A percentile compares a stretch with the other conserved stretches of the same genome.
Conservation (phyloP, 2,888 invertebrate species). For the Incurvaria masculella region DNA sequence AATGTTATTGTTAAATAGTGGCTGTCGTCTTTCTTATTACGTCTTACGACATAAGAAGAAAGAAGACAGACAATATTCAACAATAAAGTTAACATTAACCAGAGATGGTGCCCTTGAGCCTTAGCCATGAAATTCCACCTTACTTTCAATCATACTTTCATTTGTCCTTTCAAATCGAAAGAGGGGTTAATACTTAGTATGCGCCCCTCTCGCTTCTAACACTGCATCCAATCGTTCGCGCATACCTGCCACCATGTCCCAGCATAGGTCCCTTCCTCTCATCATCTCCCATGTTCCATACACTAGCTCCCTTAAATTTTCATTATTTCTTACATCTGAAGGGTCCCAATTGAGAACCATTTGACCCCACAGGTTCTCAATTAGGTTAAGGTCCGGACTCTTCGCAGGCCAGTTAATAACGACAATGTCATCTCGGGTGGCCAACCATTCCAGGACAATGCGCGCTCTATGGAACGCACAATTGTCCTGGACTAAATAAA, state of each 20-base stretch:
- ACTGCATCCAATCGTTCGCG: conserved; percentile 3
- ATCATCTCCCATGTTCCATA: conserved; percentile 8
- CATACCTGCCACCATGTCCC: conserved; percentile 10
- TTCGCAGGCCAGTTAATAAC: not conserved
- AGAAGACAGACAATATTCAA: no score
- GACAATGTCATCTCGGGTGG: not conserved
- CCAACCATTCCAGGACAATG: not conserved
- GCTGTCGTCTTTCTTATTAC: no score
- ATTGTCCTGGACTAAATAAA: no score
- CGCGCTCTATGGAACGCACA: not conserved
- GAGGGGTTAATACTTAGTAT: no score
- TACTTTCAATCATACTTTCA: no score
- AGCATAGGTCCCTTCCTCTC: conserved; percentile 8
- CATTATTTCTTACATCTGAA: conserved; percentile 5
- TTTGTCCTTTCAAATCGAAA: no score
- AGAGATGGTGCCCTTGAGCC: no score
- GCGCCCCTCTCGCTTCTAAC: conserved; percentile 1
- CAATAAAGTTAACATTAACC: no score
- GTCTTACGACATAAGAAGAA: no score
- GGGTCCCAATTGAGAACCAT: conserved; percentile 14
- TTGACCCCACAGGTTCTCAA: conserved; percentile 1
- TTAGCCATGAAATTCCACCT: no score
- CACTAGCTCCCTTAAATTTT: conserved; percentile 2
- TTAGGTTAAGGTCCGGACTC: conserved; percentile 13
- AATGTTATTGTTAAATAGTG: no score